These are phyloP conservation scores for Aleadryas rufinucha DNA, from an alignment of 2,113 vertebrate genomes.

Conservation along the genomic window DNA sequence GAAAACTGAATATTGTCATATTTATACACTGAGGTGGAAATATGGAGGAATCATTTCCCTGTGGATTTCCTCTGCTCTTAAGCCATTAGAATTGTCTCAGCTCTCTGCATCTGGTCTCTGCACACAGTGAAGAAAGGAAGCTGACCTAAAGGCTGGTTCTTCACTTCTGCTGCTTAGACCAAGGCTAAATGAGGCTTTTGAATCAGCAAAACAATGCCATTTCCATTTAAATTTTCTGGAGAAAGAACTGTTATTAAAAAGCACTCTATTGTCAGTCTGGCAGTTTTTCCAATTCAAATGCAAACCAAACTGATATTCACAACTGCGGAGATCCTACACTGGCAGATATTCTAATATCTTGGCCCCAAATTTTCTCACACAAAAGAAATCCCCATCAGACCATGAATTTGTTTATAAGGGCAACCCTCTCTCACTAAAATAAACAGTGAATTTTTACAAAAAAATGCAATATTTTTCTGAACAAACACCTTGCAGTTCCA, in stretches of 20 bases:
- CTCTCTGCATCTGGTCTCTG: background rate
- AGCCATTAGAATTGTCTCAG: background rate
- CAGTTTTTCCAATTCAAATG: background rate
- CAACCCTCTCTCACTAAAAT: background rate
- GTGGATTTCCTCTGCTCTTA: background rate
- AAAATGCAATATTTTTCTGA: background rate
- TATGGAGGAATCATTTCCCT: background rate
- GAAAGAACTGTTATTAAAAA: background rate
- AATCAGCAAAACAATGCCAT: background rate
- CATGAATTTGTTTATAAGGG: background rate
- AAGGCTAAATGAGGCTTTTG: background rate
- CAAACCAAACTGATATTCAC: background rate
- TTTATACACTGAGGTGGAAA: background rate
- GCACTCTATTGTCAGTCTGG: background rate
- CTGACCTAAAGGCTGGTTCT: background rate
- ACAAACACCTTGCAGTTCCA: background rate
- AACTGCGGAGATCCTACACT: background rate
- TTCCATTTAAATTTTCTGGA: background rate
- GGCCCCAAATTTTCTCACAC: background rate
- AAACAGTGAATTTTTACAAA: background rate
- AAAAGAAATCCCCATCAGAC: background rate
- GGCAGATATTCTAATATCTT: background rate
- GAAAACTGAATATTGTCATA: background rate
- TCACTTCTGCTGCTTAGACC: background rate
- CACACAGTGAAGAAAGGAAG: background rate